These are phyloP conservation scores for Pelosia muscerda DNA, from an alignment of 2,888 invertebrate species.

Conservation along the genomic window DNA sequence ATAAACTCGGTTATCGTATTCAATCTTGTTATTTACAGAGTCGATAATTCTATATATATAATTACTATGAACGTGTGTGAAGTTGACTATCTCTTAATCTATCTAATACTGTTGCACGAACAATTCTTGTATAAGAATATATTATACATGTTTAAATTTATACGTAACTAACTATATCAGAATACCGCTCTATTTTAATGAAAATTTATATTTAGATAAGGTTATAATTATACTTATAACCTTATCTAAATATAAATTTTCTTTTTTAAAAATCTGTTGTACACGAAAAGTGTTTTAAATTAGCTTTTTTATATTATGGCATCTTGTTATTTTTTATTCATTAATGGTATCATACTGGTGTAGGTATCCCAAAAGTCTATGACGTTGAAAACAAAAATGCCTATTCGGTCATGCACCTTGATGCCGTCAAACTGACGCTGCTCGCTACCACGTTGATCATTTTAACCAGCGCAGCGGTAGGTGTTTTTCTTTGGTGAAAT, in stretches of 20 bases:
- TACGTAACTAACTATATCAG: background rate
- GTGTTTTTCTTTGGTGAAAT: background rate
- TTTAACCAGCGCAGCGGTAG: background rate
- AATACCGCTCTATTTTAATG: background rate
- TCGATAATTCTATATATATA: slow-evolving; percentile 13
- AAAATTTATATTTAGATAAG: background rate
- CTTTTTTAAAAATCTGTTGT: background rate
- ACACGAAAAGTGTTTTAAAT: background rate
- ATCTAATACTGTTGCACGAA: background rate
- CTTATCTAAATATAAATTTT: background rate
- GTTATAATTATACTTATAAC: too few species aligned
- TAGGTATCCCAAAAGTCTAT: background rate
- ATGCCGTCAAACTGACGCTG: background rate
- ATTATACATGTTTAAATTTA: background rate
- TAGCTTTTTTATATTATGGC: too few species aligned
- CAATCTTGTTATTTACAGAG: slow-evolving; percentile 25
- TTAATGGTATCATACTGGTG: background rate
- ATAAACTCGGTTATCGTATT: slow-evolving; percentile 33
- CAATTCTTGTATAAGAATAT: background rate
- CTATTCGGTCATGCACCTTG: background rate
- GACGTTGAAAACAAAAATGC: background rate
- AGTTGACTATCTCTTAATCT: slow-evolving; percentile 23
- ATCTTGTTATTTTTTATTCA: too few species aligned
- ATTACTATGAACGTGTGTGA: slow-evolving; percentile 21
- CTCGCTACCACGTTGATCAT: background rate